A percentile compares a stretch with the other conserved stretches of the same genome.
Evolutionary conservation across 2,888 invertebrate genomes (phyloP).

Genomic region (Tetanocera ferruginea): DNA sequence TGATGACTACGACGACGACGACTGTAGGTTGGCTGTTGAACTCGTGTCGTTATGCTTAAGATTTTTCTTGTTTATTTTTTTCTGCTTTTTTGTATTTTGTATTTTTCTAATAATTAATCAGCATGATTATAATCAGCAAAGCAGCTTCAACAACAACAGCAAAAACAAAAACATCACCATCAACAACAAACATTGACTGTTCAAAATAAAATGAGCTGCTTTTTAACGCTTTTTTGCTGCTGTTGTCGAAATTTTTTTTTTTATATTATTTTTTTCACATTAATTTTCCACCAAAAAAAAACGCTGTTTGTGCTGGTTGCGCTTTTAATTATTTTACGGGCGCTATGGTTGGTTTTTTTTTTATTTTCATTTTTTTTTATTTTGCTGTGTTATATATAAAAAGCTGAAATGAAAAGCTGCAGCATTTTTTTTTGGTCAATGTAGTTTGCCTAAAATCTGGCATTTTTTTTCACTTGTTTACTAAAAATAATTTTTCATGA

Average conservation of each 20-base stretch:
- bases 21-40: background rate
- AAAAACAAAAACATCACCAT: background rate
- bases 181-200: background rate
- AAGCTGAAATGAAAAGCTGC: background rate
- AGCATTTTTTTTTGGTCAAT: background rate
- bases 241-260: background rate
- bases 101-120: constrained; percentile 41
- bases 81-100: background rate
- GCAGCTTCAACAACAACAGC: background rate
- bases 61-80: background rate
- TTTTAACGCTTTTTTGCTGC: constrained; percentile 4
- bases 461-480: background rate
- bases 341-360: background rate
- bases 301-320: background rate
- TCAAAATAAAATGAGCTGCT: constrained; percentile 5
- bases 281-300: background rate
- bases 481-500: background rate
- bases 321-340: background rate
- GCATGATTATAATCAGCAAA: constrained; percentile 30
- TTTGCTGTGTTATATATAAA: no score
- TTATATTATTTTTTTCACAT: background rate
- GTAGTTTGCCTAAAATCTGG: background rate
- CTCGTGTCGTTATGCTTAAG: background rate
- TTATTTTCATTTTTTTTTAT: constrained; percentile 6
- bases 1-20: background rate